Evolutionary conservation across 2,888 invertebrate genomes (phyloP).

Genomic region (Mimas tiliae): DNA sequence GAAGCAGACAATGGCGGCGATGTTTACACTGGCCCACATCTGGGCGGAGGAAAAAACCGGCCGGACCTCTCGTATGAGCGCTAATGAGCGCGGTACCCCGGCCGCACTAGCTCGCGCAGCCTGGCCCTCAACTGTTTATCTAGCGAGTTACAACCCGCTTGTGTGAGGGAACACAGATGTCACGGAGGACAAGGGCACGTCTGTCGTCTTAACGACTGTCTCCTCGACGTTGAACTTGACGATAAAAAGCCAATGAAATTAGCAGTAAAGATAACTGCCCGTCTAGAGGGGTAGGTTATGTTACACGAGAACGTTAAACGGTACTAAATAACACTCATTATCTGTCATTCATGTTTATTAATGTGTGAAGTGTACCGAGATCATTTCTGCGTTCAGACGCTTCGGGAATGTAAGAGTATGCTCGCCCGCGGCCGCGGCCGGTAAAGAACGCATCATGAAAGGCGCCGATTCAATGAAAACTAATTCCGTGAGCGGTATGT

Average conservation of each 20-base stretch:
- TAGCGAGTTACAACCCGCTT: constrained; percentile 47
- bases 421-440: neutral
- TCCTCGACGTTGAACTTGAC: constrained; percentile 79
- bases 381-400: constrained; percentile 9
- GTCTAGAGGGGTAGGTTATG: constrained; percentile 63
- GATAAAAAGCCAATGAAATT: constrained; percentile 79
- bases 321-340: constrained; percentile 39
- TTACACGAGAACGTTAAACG: constrained; percentile 37
- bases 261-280: constrained; percentile 73
- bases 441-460: constrained; percentile 17
- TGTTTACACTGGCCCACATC: constrained; percentile 80
- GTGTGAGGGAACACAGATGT: constrained; percentile 70
- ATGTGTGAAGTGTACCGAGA: constrained; percentile 19
- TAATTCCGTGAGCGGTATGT: constrained; percentile 24
- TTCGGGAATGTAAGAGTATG: constrained; percentile 21
- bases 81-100: constrained; percentile 68
- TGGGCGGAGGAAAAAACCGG: constrained; percentile 78
- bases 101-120: neutral
- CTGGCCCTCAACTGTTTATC: constrained; percentile 66
- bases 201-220: constrained; percentile 65
- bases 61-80: constrained; percentile 79
- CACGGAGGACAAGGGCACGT: constrained; percentile 57
- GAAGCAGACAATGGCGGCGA: constrained; percentile 67
- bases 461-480: constrained; percentile 25
- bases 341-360: constrained; percentile 28